These are phyloP conservation scores for Sinopyrophorus schimmeli DNA, from an alignment of 2,888 invertebrate genomes.

Conservation along the genomic window DNA sequence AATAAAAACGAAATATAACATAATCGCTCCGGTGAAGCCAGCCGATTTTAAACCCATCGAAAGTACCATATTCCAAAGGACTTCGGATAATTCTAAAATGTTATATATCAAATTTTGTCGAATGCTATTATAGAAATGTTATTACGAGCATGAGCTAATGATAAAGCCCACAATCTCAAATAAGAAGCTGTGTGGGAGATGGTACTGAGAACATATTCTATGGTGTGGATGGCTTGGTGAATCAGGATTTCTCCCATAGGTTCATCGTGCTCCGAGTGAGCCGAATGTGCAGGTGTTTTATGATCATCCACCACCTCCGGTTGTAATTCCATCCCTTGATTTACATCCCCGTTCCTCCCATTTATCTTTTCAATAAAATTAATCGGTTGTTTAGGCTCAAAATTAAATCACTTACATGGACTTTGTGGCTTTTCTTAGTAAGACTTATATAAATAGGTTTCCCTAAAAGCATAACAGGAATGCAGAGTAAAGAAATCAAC, in stretches of 20 bases:
- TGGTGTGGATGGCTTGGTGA: conserved; percentile 94
- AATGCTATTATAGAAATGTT: conserved; percentile 38
- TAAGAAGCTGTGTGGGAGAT: conserved; percentile 97
- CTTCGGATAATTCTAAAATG: conserved; percentile 78
- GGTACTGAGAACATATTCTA: conserved; percentile 94
- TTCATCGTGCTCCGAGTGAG: conserved; percentile 57
- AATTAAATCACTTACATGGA: conserved; percentile 39
- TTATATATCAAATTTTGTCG: too few species aligned
- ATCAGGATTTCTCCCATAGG: conserved; percentile 88
- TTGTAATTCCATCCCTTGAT: conserved; percentile 69
- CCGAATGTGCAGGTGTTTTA: conserved; percentile 50
- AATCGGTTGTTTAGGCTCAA: too few species aligned
- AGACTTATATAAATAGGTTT: conserved; percentile 85
- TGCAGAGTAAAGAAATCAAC: conserved; percentile 77
- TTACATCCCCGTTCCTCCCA: conserved; percentile 64
- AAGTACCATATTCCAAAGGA: conserved; percentile 75
- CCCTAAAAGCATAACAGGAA: conserved; percentile 92
- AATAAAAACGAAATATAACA: conserved; percentile 69
- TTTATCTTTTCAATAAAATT: too few species aligned
- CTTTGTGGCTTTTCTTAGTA: conserved; percentile 45
- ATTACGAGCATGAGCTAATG: conserved; percentile 92
- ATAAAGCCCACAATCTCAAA: conserved; percentile 94
- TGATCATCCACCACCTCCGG: conserved; percentile 53
- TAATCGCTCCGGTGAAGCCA: conserved; percentile 55
- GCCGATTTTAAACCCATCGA: conserved; percentile 41